phyloP scores from a whole-genome alignment of 2,113 vertebrate genomes.

The Lasiurus borealis region DNA sequence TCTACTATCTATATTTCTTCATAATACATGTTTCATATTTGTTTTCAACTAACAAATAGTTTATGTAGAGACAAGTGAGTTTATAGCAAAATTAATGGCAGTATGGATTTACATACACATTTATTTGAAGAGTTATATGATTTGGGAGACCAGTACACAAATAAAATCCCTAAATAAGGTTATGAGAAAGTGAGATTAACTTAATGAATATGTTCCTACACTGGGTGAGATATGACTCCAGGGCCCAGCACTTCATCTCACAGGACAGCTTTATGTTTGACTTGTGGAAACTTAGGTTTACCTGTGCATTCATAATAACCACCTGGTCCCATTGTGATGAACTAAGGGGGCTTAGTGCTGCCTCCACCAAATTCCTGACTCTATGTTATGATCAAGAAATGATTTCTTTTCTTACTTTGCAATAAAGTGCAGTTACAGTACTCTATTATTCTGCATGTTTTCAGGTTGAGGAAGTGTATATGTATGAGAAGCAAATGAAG shows the following conservation, averaged over 20 bases:
- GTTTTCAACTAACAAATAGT: slow-evolving; percentile 21
- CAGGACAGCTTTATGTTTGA: neutral
- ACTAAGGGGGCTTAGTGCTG: neutral
- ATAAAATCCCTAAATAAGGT: slow-evolving; percentile 29
- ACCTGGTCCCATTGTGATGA: neutral
- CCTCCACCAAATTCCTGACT: slow-evolving; percentile 13
- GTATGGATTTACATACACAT: neutral
- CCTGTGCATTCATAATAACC: neutral
- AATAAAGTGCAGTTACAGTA: neutral
- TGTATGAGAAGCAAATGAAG: neutral
- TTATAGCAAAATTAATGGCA: slow-evolving; percentile 48
- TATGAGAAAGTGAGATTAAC: slow-evolving; percentile 7
- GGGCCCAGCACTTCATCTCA: neutral
- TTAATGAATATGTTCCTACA: neutral
- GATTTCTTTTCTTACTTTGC: neutral
- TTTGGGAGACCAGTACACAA: neutral
- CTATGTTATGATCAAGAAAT: slow-evolving; percentile 17
- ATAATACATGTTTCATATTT: neutral
- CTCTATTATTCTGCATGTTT: neutral
- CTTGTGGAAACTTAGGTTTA: neutral
- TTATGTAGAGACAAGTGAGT: neutral
- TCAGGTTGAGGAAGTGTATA: neutral
- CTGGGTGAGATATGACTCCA: neutral
- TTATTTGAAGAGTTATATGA: slow-evolving; percentile 30
- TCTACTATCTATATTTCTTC: neutral